Conservation (phyloP, 1,140 invertebrate species). For the Aradophagus sp. region DNA sequence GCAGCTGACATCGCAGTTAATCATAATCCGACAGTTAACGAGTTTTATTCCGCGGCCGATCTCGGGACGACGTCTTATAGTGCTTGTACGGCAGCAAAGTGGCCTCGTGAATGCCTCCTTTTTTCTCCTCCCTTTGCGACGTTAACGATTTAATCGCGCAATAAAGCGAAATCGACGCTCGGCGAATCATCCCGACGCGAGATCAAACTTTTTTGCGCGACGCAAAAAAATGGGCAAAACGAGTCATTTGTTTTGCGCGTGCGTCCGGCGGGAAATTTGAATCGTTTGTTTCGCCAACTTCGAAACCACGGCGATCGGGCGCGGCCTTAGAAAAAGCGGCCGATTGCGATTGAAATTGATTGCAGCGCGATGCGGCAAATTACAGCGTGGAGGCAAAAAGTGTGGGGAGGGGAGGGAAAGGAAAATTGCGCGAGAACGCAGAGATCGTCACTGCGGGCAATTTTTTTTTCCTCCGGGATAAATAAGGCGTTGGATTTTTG, state of each 20-base stretch:
- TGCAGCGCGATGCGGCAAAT: conserved; percentile 33
- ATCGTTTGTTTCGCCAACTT: too few relatives aligned
- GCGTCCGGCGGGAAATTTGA: too few relatives aligned
- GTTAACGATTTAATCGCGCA: conserved; percentile 13
- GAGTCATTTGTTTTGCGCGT: too few relatives aligned
- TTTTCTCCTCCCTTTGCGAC: too few relatives aligned
- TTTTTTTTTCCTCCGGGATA: conserved; percentile 34
- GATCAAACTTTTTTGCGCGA: conserved; percentile 14
- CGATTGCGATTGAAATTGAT: conserved; percentile 38
- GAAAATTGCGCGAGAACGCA: conserved; percentile 24
- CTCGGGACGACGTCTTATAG: conserved; percentile 16
- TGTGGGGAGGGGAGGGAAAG: conserved; percentile 8
- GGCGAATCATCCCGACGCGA: too few relatives aligned
- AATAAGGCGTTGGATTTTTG: conserved; percentile 56
- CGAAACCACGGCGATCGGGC: too few relatives aligned
- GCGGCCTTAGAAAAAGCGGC: conserved; percentile 8
- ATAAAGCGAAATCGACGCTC: conserved; percentile 11
- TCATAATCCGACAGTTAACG: conserved; percentile 27
- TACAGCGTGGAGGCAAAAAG: conserved; percentile 10
- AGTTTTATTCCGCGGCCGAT: conserved; percentile 14
- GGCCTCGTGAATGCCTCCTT: too few relatives aligned
- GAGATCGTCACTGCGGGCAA: conserved; percentile 33
- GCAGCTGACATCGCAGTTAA: conserved; percentile 5
- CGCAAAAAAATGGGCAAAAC: too few relatives aligned
- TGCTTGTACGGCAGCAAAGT: conserved; percentile 8